Conservation (phyloP, 2,113 vertebrate species). For the Solea solea region DNA sequence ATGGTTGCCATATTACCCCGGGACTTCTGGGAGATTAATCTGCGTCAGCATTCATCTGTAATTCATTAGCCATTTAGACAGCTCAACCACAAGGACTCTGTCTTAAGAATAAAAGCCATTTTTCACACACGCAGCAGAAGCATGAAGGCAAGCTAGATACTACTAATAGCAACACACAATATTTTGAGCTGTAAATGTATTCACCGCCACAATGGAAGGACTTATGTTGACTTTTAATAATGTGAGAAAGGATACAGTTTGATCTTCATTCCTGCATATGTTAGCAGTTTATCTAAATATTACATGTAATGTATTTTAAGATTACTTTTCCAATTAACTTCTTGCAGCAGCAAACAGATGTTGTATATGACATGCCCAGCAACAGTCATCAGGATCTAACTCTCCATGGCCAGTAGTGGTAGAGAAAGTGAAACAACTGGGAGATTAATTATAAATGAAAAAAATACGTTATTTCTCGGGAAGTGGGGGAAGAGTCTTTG, state of each 20-base stretch:
- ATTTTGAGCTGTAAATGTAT: conserved; percentile 8
- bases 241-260: neutral
- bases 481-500: too few relatives aligned
- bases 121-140: conserved; percentile 89
- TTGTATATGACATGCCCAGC: too few relatives aligned
- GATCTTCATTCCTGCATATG: neutral
- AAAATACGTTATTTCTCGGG: too few relatives aligned
- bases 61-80: conserved; percentile 99
- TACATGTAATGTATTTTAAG: too few relatives aligned
- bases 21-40: conserved; percentile 99
- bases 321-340: too few relatives aligned
- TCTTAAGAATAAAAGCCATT: conserved; percentile 94
- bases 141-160: conserved; percentile 30
- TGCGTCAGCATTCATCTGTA: conserved; percentile 97
- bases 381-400: too few relatives aligned
- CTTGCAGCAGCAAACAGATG: too few relatives aligned
- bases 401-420: too few relatives aligned
- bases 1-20: conserved; percentile 97
- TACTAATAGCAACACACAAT: conserved; percentile 8
- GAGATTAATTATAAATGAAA: too few relatives aligned
- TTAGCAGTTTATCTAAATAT: too few relatives aligned
- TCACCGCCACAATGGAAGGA: neutral
- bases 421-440: too few relatives aligned
- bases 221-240: neutral
- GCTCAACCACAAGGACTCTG: conserved; percentile 92